These are phyloP conservation scores for Embiotoca jacksoni DNA, from an alignment of 2,113 vertebrate species.

Conservation along the genomic window DNA sequence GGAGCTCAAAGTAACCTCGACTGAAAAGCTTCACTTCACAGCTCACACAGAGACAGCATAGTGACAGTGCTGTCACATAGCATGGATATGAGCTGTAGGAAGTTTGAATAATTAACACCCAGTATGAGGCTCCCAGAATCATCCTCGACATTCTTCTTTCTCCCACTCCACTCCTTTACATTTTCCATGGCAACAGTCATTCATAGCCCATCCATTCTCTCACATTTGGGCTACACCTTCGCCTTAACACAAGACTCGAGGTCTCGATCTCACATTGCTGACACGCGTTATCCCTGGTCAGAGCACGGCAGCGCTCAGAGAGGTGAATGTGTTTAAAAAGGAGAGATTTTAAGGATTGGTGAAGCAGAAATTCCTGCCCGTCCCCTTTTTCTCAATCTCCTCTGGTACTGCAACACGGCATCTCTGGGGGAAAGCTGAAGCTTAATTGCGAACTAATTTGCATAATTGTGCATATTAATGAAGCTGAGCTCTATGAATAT, in stretches of 20 bases:
- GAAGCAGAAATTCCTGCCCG: conserved; percentile 80
- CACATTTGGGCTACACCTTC: conserved; percentile 60
- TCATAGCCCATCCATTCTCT: conserved; percentile 54
- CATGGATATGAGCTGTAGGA: conserved; percentile 77
- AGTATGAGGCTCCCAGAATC: conserved; percentile 77
- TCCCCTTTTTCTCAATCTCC: conserved; percentile 69
- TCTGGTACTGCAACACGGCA: conserved; percentile 68
- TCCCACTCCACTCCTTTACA: conserved; percentile 73
- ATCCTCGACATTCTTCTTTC: conserved; percentile 74
- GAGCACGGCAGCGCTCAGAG: conserved; percentile 44
- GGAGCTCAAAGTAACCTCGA: conserved; percentile 54
- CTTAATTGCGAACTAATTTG: conserved; percentile 94
- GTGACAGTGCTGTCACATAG: conserved; percentile 75
- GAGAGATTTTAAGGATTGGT: conserved; percentile 76
- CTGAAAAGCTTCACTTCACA: conserved; percentile 54
- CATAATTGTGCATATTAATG: conserved; percentile 98
- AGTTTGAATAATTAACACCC: conserved; percentile 84
- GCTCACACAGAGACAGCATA: conserved; percentile 65
- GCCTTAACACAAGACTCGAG: conserved; percentile 22
- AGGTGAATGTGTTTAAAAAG: conserved; percentile 60
- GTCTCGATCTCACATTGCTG: conserved; percentile 48
- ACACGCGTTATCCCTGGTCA: conserved; percentile 42
- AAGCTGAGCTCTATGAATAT: conserved; percentile 89
- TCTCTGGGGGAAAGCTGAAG: conserved; percentile 84
- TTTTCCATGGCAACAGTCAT: conserved; percentile 81